Percentiles rank a stretch among this genome's conserved stretches.
These are phyloP conservation scores for Potamarius usumacintae DNA, from an alignment of 2,113 vertebrate genomes.

Conservation along the genomic window DNA sequence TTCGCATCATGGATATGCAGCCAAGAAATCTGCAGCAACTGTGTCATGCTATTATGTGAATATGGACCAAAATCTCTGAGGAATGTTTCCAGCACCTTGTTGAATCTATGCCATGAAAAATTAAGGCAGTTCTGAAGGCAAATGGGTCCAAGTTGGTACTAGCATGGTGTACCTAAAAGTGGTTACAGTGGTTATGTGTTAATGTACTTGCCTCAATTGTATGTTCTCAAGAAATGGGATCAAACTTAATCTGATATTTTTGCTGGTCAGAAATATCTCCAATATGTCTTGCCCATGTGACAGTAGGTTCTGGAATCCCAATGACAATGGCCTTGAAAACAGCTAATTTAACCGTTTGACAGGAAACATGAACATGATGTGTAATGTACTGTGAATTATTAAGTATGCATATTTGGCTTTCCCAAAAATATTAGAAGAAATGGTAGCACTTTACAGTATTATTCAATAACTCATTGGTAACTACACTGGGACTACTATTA, in stretches of 20 bases:
- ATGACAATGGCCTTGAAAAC: slow-evolving; percentile 80
- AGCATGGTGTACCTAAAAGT: too few species aligned
- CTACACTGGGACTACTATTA: background rate
- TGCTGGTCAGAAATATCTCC: slow-evolving; percentile 71
- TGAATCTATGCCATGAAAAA: too few species aligned
- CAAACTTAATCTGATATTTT: slow-evolving; percentile 74
- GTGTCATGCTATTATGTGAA: too few species aligned
- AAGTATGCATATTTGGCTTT: background rate
- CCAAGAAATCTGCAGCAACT: too few species aligned
- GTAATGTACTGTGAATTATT: background rate
- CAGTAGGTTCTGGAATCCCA: slow-evolving; percentile 75
- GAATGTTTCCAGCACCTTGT: too few species aligned
- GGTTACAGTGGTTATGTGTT: too few species aligned
- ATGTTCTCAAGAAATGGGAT: slow-evolving; percentile 67
- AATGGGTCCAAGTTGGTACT: too few species aligned
- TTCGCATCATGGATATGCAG: too few species aligned
- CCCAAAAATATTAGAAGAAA: background rate
- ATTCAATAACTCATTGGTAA: background rate
- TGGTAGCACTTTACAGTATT: background rate
- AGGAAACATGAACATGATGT: background rate
- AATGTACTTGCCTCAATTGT: slow-evolving; percentile 73
- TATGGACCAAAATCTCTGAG: too few species aligned
- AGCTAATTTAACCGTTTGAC: slow-evolving; percentile 78
- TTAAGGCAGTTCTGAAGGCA: too few species aligned
- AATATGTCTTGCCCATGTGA: slow-evolving; percentile 73